Evolutionary conservation across 2,888 invertebrate genomes (phyloP), one percentile per base, ranked within the genome.

Genomic region (Melolontha melolontha): DNA sequence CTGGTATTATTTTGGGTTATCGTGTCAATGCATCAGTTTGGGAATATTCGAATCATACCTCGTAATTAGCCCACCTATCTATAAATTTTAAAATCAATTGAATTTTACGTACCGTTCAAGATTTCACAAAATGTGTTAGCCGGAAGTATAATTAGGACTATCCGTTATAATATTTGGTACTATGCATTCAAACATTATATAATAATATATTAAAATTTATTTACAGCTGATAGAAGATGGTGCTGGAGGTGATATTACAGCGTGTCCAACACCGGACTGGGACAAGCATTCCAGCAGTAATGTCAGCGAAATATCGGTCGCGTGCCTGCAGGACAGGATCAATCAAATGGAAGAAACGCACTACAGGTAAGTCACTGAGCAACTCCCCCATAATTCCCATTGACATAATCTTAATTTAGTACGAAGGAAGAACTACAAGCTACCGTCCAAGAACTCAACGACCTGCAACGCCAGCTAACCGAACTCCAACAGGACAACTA

Each of bases 361-460:
- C 79, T 92, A 93, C 79, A 89, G 89, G 89, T 89, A 77, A 69
- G 59, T 27, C 40, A 10, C 8, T 34, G 2, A 1, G 17, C 49
- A 1, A 41, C 6, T 41, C 22, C 22, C 1, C 4, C 50, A 16
- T 29, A 22, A 50, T 39, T 17, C 8, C 29, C 11, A 12, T n/a
- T 22, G 5, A 54, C 7, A 5, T 5, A 1, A 5, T 55, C 52
- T 54, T n/a, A 16, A 40, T 57, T 16, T 81, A 95, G 95, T 72
- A 96, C 95, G 67, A 94, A 93, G 80, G 95, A 96, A 83, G 96
- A 96, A 82, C 86, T 96, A 5, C 96, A 97, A 84, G 97, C 97
- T 0, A 97, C 97, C 0, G 86, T 97, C 52, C 96, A 96, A 76
- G 97, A 97, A 84, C 85, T 96, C 71, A 92, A 95, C 8, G 96